Conservation (phyloP, 2,888 invertebrate species). For the Esperia sulphurella region DNA sequence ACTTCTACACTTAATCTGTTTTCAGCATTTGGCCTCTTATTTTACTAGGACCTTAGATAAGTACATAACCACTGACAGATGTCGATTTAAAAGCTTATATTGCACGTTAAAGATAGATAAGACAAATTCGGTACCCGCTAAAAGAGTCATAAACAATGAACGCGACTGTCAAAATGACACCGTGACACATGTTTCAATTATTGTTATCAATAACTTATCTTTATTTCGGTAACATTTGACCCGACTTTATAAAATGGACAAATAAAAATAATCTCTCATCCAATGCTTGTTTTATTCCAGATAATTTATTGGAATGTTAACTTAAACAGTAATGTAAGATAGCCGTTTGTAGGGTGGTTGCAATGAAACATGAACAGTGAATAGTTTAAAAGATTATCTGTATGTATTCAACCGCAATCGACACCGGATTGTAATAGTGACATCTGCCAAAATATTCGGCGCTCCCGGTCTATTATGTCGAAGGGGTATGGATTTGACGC, state of each 20-base stretch:
- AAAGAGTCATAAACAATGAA: constrained; percentile 44
- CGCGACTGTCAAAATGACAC: constrained; percentile 34
- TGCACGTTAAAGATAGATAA: constrained; percentile 32
- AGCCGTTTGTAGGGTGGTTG: background rate
- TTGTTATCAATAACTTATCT: constrained; percentile 57
- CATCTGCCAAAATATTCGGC: constrained; percentile 63
- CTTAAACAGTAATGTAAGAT: background rate
- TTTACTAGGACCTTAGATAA: background rate
- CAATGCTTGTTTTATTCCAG: background rate
- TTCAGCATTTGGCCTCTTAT: background rate
- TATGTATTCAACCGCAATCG: constrained; percentile 64
- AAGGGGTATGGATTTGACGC: constrained; percentile 20
- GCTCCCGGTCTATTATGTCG: constrained; percentile 14
- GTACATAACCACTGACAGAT: constrained; percentile 50
- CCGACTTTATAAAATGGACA: background rate
- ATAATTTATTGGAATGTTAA: background rate
- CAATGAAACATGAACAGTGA: constrained; percentile 3
- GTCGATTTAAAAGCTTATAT: constrained; percentile 62
- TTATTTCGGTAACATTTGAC: constrained; percentile 24
- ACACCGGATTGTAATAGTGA: constrained; percentile 64
- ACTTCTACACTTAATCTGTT: too few relatives aligned
- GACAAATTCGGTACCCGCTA: constrained; percentile 27
- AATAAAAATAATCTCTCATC: background rate
- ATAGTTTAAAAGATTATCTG: constrained; percentile 63
- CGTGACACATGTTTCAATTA: constrained; percentile 73